These are phyloP conservation scores for Cyclophora punctaria DNA, from an alignment of 2,888 invertebrate genomes.

Conservation along the genomic window DNA sequence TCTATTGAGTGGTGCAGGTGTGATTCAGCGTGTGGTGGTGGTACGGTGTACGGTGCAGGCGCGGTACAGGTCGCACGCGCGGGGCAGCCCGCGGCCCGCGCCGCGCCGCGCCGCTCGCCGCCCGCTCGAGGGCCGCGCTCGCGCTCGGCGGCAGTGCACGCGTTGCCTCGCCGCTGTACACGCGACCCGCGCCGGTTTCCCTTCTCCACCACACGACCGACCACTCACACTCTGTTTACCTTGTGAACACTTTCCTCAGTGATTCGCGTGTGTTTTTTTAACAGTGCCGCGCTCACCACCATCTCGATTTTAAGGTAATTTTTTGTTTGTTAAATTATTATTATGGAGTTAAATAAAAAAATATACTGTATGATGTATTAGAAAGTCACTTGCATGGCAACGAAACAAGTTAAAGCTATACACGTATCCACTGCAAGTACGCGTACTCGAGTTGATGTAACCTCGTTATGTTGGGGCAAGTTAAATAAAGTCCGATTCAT, in stretches of 20 bases:
- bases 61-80: conserved; percentile 65
- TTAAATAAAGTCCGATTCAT: conserved; percentile 48
- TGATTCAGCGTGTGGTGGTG: conserved; percentile 36
- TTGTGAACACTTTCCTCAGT: conserved; percentile 29
- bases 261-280: conserved; percentile 59
- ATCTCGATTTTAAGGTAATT: conserved; percentile 58
- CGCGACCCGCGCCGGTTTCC: too few relatives aligned
- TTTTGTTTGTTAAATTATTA: conserved; percentile 8
- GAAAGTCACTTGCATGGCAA: conserved; percentile 67
- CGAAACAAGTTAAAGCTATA: conserved; percentile 60
- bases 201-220: conserved; percentile 16
- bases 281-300: conserved; percentile 45
- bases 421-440: conserved; percentile 49
- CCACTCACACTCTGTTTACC: conserved; percentile 32
- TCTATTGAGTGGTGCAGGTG: conserved; percentile 14
- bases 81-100: conserved; percentile 49
- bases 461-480: conserved; percentile 49
- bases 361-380: conserved; percentile 55
- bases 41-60: conserved; percentile 21
- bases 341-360: conserved; percentile 18
- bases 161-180: conserved; percentile 45
- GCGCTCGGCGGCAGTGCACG: conserved; percentile 58
- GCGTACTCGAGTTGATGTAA: conserved; percentile 60
- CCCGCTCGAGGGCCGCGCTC: conserved; percentile 24
- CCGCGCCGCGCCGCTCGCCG: conserved; percentile 19